Evolutionary conservation across 2,888 invertebrate genomes (phyloP).

Genomic region (Amorpha juglandis): DNA sequence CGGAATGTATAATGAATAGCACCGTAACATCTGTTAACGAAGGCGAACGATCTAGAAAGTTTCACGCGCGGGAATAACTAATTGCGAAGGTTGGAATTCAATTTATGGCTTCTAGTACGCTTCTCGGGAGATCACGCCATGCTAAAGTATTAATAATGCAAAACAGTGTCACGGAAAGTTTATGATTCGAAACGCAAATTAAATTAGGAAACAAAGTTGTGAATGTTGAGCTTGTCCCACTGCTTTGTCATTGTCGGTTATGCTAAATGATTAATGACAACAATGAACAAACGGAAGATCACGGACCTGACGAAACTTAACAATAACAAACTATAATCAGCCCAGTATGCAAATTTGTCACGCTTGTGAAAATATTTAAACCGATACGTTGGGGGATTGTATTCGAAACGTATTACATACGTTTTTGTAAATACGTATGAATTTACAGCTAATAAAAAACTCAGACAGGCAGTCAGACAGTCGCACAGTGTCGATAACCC

Average conservation of each 20-base stretch:
- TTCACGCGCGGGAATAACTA: constrained; percentile 85
- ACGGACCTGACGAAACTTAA: background rate
- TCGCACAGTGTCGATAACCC: background rate
- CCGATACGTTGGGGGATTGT: no score
- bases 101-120: constrained; percentile 83
- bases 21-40: constrained; percentile 85
- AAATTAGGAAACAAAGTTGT: constrained; percentile 81
- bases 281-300: constrained; percentile 1
- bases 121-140: constrained; percentile 80
- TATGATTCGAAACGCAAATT: constrained; percentile 83
- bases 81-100: constrained; percentile 84
- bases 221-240: constrained; percentile 67
- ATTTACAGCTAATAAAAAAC: no score
- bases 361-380: no score
- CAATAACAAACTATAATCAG: no score
- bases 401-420: no score
- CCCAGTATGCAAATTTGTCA: no score
- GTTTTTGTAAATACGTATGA: no score
- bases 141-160: constrained; percentile 84
- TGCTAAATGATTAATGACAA: constrained; percentile 64
- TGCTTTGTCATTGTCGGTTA: constrained; percentile 67
- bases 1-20: constrained; percentile 85
- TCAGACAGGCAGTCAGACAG: no score
- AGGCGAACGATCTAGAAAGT: constrained; percentile 84
- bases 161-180: constrained; percentile 84